A percentile compares a stretch with the other conserved stretches of the same genome.
Conservation (phyloP, 2,113 vertebrate genomes). For the Phalacrocorax carbo region DNA sequence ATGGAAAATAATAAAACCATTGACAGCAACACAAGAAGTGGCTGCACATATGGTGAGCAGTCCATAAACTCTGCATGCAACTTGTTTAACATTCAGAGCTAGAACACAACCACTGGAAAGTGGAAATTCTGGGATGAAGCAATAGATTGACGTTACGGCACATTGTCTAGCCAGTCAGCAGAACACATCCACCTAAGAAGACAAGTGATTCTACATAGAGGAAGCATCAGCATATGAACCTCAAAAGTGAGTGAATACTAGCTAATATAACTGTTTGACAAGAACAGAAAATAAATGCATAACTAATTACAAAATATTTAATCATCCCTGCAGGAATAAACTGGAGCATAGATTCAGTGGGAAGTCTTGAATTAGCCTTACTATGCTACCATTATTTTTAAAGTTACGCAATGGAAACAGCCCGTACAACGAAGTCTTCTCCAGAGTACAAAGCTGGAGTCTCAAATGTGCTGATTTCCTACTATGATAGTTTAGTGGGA, state of each 20-base stretch:
- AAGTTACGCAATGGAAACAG: not conserved
- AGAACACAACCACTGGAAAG: not conserved
- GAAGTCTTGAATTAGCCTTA: not conserved
- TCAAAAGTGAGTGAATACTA: not conserved
- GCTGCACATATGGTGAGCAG: conserved; percentile 41
- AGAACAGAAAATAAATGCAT: not conserved
- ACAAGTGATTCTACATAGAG: not conserved
- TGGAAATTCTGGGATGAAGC: not conserved
- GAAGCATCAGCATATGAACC: not conserved
- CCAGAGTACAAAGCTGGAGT: not conserved
- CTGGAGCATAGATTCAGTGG: not conserved
- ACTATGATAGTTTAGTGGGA: not conserved
- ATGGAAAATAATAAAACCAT: conserved; percentile 55
- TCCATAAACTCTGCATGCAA: not conserved
- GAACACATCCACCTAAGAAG: not conserved
- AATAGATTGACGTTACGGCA: not conserved
- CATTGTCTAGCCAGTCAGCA: not conserved
- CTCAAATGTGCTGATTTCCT: not conserved
- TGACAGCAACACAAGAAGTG: conserved; percentile 28
- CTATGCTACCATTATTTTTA: not conserved
- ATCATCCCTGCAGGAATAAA: not conserved
- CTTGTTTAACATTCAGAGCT: conserved; percentile 32
- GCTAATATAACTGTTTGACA: not conserved
- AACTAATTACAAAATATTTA: not conserved
- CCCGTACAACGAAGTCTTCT: not conserved